A percentile compares a stretch with the other conserved stretches of the same genome.
These are phyloP conservation scores for Cynodonichthys magdalenae DNA, from an alignment of 2,797 vertebrate species.

Conservation along the genomic window DNA sequence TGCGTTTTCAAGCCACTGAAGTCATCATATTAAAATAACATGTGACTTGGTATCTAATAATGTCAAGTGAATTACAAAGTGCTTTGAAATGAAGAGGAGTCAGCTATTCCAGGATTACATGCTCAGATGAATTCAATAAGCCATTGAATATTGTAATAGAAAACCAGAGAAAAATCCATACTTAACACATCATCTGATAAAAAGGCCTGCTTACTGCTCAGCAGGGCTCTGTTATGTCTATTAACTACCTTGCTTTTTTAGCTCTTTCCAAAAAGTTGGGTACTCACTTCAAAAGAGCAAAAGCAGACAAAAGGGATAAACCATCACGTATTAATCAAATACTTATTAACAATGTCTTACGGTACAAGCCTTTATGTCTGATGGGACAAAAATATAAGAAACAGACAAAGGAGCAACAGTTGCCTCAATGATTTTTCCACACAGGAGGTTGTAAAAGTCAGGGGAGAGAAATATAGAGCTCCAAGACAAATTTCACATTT, in stretches of 20 bases:
- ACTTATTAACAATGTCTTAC: slow-evolving; percentile 54
- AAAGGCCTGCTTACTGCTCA: slow-evolving; percentile 65
- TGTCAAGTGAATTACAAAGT: slow-evolving; percentile 68
- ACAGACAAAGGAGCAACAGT: slow-evolving; percentile 18
- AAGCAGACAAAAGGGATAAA: slow-evolving; percentile 51
- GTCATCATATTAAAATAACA: slow-evolving; percentile 67
- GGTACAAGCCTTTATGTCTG: slow-evolving; percentile 40
- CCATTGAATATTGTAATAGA: slow-evolving; percentile 61
- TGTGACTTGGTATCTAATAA: slow-evolving; percentile 63
- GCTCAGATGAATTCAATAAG: slow-evolving; percentile 73
- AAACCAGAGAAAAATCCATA: slow-evolving; percentile 74
- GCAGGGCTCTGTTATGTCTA: slow-evolving; percentile 69
- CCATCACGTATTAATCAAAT: slow-evolving; percentile 49
- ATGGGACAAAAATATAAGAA: slow-evolving; percentile 31
- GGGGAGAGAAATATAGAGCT: slow-evolving; percentile 9
- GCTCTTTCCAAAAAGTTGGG: slow-evolving; percentile 56
- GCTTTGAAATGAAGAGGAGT: slow-evolving; percentile 70
- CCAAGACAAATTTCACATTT: slow-evolving; percentile 26
- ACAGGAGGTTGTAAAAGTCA: slow-evolving; percentile 26
- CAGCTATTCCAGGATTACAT: slow-evolving; percentile 70
- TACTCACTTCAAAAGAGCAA: slow-evolving; percentile 50
- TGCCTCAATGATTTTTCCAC: slow-evolving; percentile 41
- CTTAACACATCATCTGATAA: slow-evolving; percentile 71
- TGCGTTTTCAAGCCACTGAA: slow-evolving; percentile 61
- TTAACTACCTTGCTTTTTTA: slow-evolving; percentile 59